Conservation (phyloP, 1,140 invertebrate species). For the Dinoponera quadriceps region DNA sequence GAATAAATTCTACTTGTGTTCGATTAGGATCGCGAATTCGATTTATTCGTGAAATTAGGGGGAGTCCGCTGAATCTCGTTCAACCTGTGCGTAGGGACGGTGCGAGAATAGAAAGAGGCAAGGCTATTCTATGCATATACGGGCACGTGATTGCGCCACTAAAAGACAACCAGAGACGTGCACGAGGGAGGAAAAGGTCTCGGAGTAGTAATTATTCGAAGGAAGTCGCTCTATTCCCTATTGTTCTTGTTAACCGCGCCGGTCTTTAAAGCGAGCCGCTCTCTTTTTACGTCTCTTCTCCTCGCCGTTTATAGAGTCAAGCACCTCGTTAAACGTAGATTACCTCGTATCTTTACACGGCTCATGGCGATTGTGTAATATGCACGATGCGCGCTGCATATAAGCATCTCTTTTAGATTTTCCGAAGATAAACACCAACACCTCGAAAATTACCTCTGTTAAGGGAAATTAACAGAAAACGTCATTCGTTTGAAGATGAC, state of each 20-base stretch:
- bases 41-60: no score
- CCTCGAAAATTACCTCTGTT: no score
- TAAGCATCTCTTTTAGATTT: no score
- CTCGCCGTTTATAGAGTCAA: slow-evolving; percentile 34
- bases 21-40: no score
- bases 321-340: slow-evolving; percentile 44
- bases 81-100: no score
- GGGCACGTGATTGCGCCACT: not conserved
- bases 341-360: slow-evolving; percentile 8
- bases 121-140: not conserved
- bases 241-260: slow-evolving; percentile 51
- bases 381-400: no score
- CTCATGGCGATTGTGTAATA: not conserved
- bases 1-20: no score
- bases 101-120: no score
- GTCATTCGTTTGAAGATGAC: no score
- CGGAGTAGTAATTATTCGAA: slow-evolving; percentile 41
- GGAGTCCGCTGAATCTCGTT: no score
- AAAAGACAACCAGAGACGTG: not conserved
- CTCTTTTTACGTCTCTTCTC: slow-evolving; percentile 29
- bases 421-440: no score
- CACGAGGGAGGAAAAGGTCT: not conserved
- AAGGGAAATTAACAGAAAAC: no score
- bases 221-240: slow-evolving; percentile 37
- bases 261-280: slow-evolving; percentile 33